A percentile compares a stretch with the other conserved stretches of the same genome.
Evolutionary conservation across 2,113 vertebrate genomes (phyloP).

Genomic region (Dicrurus megarhynchus): DNA sequence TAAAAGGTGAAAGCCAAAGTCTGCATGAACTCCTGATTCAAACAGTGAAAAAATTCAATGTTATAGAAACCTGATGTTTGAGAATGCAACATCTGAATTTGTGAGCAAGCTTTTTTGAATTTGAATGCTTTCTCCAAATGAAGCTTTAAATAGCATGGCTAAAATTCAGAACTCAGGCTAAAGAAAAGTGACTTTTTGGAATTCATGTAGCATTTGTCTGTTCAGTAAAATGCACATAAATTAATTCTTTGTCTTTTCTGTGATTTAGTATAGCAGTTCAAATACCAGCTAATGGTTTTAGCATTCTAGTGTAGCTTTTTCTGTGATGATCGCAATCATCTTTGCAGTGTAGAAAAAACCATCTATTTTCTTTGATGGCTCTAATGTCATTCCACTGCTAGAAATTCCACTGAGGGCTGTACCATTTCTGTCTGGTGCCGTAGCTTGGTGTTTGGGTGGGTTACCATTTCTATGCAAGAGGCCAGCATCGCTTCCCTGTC

Average conservation of each 20-base stretch:
- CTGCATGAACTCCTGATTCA: background rate
- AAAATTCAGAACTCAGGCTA: background rate
- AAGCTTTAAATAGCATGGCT: background rate
- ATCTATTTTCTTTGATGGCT: background rate
- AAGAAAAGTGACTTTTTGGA: background rate
- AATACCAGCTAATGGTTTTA: background rate
- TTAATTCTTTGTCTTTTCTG: conserved; percentile 26
- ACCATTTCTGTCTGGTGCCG: background rate
- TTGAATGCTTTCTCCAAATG: background rate
- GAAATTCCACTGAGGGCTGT: background rate
- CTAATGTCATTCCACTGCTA: background rate
- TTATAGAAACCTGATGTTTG: background rate
- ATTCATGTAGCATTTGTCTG: background rate
- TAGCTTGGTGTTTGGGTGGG: background rate
- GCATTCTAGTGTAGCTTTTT: conserved; percentile 4
- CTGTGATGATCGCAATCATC: background rate
- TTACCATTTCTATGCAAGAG: background rate
- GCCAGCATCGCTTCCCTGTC: background rate
- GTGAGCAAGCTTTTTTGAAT: background rate
- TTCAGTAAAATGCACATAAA: background rate
- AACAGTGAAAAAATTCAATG: background rate
- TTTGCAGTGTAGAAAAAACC: background rate
- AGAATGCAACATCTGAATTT: background rate
- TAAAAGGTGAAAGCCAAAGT: background rate
- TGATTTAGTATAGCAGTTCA: background rate